phyloP scores from a whole-genome alignment of 2,888 invertebrate species.

The Papilio demoleus region DNA sequence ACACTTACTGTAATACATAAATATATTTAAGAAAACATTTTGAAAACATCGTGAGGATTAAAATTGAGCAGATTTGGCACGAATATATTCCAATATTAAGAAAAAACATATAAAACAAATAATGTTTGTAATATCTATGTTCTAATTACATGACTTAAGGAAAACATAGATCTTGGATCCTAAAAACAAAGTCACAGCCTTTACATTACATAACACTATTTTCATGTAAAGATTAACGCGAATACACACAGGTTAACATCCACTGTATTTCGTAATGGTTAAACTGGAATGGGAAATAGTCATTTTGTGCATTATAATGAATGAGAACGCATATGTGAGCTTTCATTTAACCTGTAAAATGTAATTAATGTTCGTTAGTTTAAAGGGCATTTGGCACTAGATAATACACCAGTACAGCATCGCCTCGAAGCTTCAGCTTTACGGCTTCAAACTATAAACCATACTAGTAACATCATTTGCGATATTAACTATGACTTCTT shows the following conservation, averaged over 20 bases:
- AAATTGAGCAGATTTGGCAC: constrained; percentile 79
- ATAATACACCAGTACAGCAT: constrained; percentile 54
- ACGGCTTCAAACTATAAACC: constrained; percentile 42
- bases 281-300: not conserved
- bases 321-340: not conserved
- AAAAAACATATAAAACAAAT: constrained; percentile 20
- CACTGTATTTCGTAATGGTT: not conserved
- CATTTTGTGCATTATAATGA: not conserved
- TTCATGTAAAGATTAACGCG: constrained; percentile 37
- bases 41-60: constrained; percentile 52
- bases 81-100: constrained; percentile 54
- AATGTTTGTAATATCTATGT: constrained; percentile 11
- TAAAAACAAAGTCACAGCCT: constrained; percentile 79
- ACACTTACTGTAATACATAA: constrained; percentile 35
- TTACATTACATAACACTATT: constrained; percentile 63
- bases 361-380: constrained; percentile 12
- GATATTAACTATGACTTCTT: constrained; percentile 1
- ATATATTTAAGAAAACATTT: constrained; percentile 41
- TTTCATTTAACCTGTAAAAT: constrained; percentile 12
- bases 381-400: constrained; percentile 61
- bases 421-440: constrained; percentile 55
- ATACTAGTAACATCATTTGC: constrained; percentile 17
- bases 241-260: constrained; percentile 25
- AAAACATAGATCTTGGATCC: constrained; percentile 68
- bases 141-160: constrained; percentile 26